Conservation (phyloP, 2,888 invertebrate species). For the Metallyticus violacea region DNA sequence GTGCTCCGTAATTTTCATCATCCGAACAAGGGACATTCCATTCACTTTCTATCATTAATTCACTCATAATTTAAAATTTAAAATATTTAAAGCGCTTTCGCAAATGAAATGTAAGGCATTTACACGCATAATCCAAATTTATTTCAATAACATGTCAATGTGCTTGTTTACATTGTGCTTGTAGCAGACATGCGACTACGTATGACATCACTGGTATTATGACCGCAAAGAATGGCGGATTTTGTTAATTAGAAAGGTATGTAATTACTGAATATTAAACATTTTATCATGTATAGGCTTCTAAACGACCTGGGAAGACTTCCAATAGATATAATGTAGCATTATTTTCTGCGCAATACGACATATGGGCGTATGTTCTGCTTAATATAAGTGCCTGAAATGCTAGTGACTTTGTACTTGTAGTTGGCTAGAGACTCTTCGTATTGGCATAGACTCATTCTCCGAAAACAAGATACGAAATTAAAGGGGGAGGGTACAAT, state of each 20-base stretch:
- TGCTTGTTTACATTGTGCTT: neutral
- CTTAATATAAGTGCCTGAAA: neutral
- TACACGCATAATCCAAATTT: too few relatives aligned
- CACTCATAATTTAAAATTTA: neutral
- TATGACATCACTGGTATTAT: neutral
- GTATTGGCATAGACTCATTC: slow-evolving; percentile 5
- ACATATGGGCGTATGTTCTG: neutral
- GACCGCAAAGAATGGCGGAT: neutral
- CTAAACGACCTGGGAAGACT: neutral
- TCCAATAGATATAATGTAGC: neutral
- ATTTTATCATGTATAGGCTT: neutral
- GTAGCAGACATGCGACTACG: neutral
- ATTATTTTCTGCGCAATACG: neutral
- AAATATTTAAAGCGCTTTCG: neutral
- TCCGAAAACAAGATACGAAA: neutral
- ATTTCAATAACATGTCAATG: neutral
- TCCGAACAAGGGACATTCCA: slow-evolving; percentile 26
- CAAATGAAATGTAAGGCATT: neutral
- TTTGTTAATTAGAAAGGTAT: neutral
- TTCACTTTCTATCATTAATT: neutral
- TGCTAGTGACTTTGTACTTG: neutral
- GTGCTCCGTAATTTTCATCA: slow-evolving; percentile 16
- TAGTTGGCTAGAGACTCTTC: slow-evolving; percentile 14
- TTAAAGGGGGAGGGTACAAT: neutral
- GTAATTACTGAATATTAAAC: neutral